phyloP scores from a whole-genome alignment of 2,888 invertebrate genomes.

The Noctua comes region DNA sequence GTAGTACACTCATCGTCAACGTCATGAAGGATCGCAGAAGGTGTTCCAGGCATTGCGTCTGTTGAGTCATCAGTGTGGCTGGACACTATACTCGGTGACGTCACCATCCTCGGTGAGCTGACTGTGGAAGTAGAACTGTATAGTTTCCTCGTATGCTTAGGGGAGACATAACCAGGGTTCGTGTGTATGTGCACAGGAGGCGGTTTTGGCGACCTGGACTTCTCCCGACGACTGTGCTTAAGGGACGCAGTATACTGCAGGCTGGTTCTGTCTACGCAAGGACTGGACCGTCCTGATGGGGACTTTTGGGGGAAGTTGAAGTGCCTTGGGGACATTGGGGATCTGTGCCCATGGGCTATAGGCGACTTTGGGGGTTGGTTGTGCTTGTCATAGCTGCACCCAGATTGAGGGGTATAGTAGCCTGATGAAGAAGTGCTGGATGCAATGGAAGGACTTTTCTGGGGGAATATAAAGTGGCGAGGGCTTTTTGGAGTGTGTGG shows the following conservation, averaged over 20 bases:
- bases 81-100: conserved; percentile 88
- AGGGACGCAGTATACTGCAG: conserved; percentile 85
- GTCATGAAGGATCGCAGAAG: conserved; percentile 82
- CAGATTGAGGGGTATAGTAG: conserved; percentile 90
- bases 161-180: conserved; percentile 91
- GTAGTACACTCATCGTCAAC: conserved; percentile 87
- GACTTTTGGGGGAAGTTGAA: conserved; percentile 90
- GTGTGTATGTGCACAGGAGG: conserved; percentile 91
- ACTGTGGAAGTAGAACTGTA: conserved; percentile 87
- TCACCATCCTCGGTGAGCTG: conserved; percentile 83
- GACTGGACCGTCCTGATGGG: conserved; percentile 86
- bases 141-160: conserved; percentile 84
- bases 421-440: conserved; percentile 90
- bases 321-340: conserved; percentile 91
- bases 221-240: conserved; percentile 84
- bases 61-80: conserved; percentile 87
- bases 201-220: conserved; percentile 86
- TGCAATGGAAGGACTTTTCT: conserved; percentile 88
- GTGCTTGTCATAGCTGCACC: conserved; percentile 87
- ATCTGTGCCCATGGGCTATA: conserved; percentile 89
- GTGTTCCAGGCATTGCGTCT: conserved; percentile 85
- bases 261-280: conserved; percentile 80
- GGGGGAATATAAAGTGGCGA: conserved; percentile 89
- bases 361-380: conserved; percentile 87
- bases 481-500: conserved; percentile 90